phyloP scores from a whole-genome alignment of 2,888 invertebrate genomes.

The Hypomecis atomaria region DNA sequence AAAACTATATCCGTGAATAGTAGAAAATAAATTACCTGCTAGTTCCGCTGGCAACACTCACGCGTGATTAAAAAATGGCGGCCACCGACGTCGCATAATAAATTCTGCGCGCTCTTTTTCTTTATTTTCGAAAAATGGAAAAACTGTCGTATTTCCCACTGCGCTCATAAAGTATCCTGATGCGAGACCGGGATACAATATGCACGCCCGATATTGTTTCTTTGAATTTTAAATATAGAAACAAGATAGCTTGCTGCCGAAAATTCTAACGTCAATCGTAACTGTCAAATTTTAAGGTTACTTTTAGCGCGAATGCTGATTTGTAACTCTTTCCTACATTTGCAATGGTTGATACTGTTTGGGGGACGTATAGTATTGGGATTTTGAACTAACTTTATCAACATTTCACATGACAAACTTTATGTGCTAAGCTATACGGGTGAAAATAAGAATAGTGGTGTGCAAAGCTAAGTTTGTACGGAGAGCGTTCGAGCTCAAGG shows the following conservation, averaged over 20 bases:
- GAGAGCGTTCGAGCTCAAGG: conserved; percentile 48
- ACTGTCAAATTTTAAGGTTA: conserved; percentile 46
- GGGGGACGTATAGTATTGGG: conserved; percentile 60
- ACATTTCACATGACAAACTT: conserved; percentile 34
- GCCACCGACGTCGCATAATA: conserved; percentile 58
- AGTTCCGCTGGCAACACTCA: conserved; percentile 55
- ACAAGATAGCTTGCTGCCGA: conserved; percentile 43
- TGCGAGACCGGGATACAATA: conserved; percentile 68
- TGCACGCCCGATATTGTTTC: conserved; percentile 80
- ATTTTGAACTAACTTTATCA: conserved; percentile 51
- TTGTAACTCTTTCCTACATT: conserved; percentile 42
- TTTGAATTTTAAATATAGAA: conserved; percentile 77
- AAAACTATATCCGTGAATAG: conserved; percentile 24
- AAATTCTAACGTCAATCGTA: conserved; percentile 50
- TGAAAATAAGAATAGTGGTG: conserved; percentile 28
- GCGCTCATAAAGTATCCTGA: conserved; percentile 75
- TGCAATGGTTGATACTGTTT: conserved; percentile 56
- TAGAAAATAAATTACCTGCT: conserved; percentile 53
- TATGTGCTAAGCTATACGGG: conserved; percentile 35
- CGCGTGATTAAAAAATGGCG: conserved; percentile 65
- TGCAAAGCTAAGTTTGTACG: conserved; percentile 37
- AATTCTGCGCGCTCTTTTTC: conserved; percentile 60
- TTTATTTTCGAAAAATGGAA: conserved; percentile 60
- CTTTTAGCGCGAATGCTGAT: conserved; percentile 49
- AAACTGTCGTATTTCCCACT: conserved; percentile 76